These are phyloP conservation scores for Panthera uncia DNA, from an alignment of 2,113 vertebrate species.

Conservation along the genomic window DNA sequence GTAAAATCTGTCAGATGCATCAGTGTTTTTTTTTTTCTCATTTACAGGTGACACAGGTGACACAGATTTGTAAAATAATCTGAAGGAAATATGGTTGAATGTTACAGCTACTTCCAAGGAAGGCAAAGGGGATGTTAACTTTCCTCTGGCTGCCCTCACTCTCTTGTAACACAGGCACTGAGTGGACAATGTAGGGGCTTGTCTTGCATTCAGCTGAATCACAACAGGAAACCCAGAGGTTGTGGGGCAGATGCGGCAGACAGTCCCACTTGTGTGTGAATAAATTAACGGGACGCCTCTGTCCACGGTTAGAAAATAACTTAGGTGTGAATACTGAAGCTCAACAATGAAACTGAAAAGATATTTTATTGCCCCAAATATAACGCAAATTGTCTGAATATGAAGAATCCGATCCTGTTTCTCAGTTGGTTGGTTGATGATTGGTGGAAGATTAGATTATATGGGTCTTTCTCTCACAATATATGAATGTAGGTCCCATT, in stretches of 20 bases:
- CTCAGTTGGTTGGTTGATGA: not conserved
- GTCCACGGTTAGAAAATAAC: not conserved
- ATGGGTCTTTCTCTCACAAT: not conserved
- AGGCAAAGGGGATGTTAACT: not conserved
- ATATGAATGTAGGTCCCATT: not conserved
- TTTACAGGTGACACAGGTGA: not conserved
- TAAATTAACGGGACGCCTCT: too few relatives aligned
- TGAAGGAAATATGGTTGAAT: not conserved
- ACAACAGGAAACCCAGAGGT: not conserved
- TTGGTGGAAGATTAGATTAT: not conserved
- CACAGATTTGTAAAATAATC: not conserved
- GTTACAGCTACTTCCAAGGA: not conserved
- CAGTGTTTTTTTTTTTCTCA: not conserved
- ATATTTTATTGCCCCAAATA: not conserved
- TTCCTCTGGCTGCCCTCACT: not conserved
- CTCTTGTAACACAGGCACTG: not conserved
- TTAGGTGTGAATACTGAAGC: not conserved
- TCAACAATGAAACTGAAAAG: not conserved
- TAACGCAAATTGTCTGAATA: not conserved
- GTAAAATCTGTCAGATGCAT: not conserved
- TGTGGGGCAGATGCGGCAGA: not conserved
- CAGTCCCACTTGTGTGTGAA: not conserved
- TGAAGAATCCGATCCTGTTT: not conserved
- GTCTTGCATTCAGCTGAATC: not conserved
- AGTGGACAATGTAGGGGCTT: not conserved